Base-by-base conservation (phyloP, 2,888 invertebrate genomes). In the Eupithecia subfuscata region DNA sequence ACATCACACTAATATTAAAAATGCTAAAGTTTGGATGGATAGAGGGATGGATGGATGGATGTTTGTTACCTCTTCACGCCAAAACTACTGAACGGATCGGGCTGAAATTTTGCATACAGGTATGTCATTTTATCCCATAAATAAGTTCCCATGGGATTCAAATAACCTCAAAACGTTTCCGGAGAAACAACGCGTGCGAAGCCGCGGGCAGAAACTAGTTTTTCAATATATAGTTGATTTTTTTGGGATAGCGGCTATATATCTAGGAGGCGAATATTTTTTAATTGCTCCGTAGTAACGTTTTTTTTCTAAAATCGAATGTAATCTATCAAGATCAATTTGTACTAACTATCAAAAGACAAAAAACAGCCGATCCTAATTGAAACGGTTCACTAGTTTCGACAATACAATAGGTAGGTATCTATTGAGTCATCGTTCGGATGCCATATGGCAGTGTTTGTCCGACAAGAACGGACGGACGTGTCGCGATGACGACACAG, bases 401-500 rank as follows among this genome's bases (percentile, higher is more conserved):
- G 64, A 84, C 83, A 86, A 85, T 82, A 79, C 83, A 83, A 84
- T 84, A 87, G 82, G 84, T 84, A 84, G 83, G 40, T 67, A 84
- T 84, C 80, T 87, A 88, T 89, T 89, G 88, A 91, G 90, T 89
- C 90, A 90, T 85, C 86, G 82, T 75, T 81, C 83, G 82, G 81
- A 84, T 85, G 85, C 92, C 92, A 92, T 92, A 92, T 92, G 92
- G 91, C 85, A 84, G 87, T 86, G 87, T 87, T 88, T 86, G 88
- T 87, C 83, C 84, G 86, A 87, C 87, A 87, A 85, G 87, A 40
- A 84, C 86, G 88, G 87, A 88, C 85, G 88, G 85, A 89, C 87
- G 83, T 86, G 87, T 83, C 74, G 69, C 52, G 71, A 81, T 78
- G 85, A 84, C 82, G 84, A 85, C 82, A 89, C 79, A 83, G 82